Percentiles rank a stretch among this genome's conserved stretches.
These are phyloP conservation scores for Notoglanidium macrostoma DNA, from an alignment of 2,797 vertebrate genomes.

Conservation along the genomic window DNA sequence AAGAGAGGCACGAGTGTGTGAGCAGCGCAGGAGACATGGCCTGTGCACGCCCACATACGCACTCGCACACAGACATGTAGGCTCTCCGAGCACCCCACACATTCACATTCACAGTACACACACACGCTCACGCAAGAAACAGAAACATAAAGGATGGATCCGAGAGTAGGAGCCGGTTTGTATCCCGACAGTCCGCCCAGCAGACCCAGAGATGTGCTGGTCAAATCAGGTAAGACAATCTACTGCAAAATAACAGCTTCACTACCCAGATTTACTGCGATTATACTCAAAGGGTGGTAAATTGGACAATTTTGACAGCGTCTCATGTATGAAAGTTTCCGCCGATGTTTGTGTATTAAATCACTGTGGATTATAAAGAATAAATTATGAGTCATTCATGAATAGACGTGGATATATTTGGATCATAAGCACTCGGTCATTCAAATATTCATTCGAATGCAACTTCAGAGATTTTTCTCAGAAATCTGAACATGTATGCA, in stretches of 20 bases:
- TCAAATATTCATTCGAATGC: neutral
- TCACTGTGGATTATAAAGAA: neutral
- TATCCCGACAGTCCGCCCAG: constrained; percentile 68
- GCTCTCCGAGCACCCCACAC: constrained; percentile 36
- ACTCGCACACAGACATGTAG: constrained; percentile 47
- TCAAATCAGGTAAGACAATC: constrained; percentile 85
- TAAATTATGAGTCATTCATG: neutral
- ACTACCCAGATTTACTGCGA: neutral
- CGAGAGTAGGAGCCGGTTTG: constrained; percentile 66
- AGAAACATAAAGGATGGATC: constrained; percentile 65
- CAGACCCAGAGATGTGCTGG: constrained; percentile 76
- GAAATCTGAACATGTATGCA: neutral
- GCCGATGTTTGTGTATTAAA: neutral
- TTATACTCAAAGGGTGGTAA: neutral
- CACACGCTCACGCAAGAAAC: constrained; percentile 24
- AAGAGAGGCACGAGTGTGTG: constrained; percentile 62
- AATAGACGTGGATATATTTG: neutral
- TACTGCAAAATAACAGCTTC: neutral
- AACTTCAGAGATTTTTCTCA: neutral
- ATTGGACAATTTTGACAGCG: neutral
- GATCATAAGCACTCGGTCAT: neutral
- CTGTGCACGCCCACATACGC: constrained; percentile 33
- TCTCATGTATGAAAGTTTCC: neutral
- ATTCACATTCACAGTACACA: constrained; percentile 49
- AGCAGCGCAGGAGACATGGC: constrained; percentile 50